Conservation (phyloP, 1,140 invertebrate genomes). For the Drosophila kepulauana region DNA sequence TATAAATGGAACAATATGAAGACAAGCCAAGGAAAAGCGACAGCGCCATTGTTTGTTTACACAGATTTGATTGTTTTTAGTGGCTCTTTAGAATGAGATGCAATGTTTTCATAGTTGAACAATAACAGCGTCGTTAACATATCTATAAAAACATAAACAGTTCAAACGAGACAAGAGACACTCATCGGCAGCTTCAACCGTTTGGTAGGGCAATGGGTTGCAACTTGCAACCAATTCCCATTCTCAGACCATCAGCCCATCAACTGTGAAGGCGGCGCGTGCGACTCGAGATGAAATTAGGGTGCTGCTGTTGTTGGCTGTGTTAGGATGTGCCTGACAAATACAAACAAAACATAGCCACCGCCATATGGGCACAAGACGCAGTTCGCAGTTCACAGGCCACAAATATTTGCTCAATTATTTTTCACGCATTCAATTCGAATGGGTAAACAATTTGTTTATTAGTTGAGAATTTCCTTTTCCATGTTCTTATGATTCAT, state of each 20-base stretch:
- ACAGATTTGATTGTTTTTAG: constrained; percentile 82
- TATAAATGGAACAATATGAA: constrained; percentile 79
- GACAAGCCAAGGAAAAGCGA: constrained; percentile 51
- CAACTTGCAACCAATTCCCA: constrained; percentile 25
- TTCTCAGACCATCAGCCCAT: constrained; percentile 16
- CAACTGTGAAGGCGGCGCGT: constrained; percentile 47
- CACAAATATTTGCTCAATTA: constrained; percentile 69
- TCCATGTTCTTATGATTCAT: constrained; percentile 13
- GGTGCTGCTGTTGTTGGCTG: constrained; percentile 30
- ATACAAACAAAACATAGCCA: constrained; percentile 54
- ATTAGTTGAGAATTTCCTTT: constrained; percentile 2
- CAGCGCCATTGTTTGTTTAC: constrained; percentile 79
- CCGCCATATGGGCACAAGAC: constrained; percentile 74
- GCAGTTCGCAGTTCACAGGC: constrained; percentile 23
- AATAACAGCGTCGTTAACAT: constrained; percentile 80
- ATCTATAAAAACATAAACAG: constrained; percentile 83
- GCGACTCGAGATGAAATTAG: constrained; percentile 48
- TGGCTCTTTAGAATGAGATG: constrained; percentile 44
- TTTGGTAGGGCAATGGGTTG: constrained; percentile 45
- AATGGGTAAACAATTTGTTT: constrained; percentile 64
- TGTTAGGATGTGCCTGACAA: constrained; percentile 44
- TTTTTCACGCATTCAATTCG: constrained; percentile 63
- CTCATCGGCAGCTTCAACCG: constrained; percentile 43
- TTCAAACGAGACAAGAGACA: constrained; percentile 62
- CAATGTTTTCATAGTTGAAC: constrained; percentile 65